Base-by-base conservation (phyloP, 2,113 vertebrate genomes). In the Phaethon lepturus region DNA sequence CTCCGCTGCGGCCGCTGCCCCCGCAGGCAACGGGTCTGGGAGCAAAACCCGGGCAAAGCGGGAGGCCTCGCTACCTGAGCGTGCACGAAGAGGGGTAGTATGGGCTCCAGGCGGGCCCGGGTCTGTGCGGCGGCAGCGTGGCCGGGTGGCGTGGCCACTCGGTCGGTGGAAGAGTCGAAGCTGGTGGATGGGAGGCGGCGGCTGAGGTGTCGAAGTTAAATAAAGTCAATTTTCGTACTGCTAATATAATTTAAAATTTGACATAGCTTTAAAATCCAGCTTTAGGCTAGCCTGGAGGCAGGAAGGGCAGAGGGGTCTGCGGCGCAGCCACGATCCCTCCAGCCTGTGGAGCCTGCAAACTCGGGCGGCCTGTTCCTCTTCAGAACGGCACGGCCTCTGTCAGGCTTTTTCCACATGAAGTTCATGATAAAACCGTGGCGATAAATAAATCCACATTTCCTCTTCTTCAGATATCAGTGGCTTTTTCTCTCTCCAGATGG, bases 81-180 rank as follows among this genome's bases (percentile, higher is more conserved):
- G 26, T 24, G 22, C 66, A 0, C 0, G n/a, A 9, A 8, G 42
- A 23, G 24, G 24, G 69, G 44, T 49, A 11, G 0, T 0, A 0
- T 1, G 62, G 49, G 80, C 38, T 22, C 13, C 50, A 0, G 44
- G 33, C 20, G 12, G 44, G 80, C 64, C 44, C 8, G 29, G 35
- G 28, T 7, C 74, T 5, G 9, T 3, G 77, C 60, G 11, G 66
- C 25, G 10, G 59, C 52, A 17, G 50, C 28, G 24, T 26, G 17
- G 50, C 10, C 29, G 6, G 10, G 5, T 45, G 62, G 29, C 16
- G 23, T 19, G 52, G 58, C 38, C 13, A 14, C 33, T 3, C 3
- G 62, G 25, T 3, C 7, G 40, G 44, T 5, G 47, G 18, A 67
- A 12, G 47, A 78, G 38, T 31, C 11, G 8, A 62, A 26, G 74